A percentile compares a stretch with the other conserved stretches of the same genome.
Evolutionary conservation across 2,113 vertebrate genomes (phyloP).

Genomic region (Podarcis muralis): DNA sequence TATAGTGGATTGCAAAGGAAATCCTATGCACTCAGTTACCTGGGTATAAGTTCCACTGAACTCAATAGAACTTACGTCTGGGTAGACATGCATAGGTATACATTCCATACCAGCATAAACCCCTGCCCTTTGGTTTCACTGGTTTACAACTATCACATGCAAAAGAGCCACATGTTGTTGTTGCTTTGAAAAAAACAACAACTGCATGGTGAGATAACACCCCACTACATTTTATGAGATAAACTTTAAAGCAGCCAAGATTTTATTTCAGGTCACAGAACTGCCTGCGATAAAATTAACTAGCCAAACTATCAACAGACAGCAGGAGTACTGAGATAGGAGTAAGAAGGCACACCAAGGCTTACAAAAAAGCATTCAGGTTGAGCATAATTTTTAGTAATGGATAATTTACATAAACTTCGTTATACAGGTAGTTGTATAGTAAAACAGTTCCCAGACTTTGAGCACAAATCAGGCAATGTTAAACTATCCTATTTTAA

Average conservation of each 20-base stretch:
- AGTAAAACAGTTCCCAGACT: neutral
- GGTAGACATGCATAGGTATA: neutral
- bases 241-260: neutral
- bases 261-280: neutral
- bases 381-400: too few species aligned
- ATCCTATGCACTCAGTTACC: neutral
- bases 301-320: conserved; percentile 3
- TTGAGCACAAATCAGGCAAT: neutral
- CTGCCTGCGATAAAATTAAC: neutral
- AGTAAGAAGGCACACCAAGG: neutral
- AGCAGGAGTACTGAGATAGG: neutral
- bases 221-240: conserved; percentile 7
- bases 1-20: neutral
- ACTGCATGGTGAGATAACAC: conserved; percentile 5
- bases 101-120: neutral
- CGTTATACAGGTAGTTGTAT: neutral
- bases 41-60: neutral
- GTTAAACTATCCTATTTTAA: neutral
- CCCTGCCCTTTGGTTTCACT: neutral
- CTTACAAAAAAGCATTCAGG: neutral
- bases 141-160: neutral
- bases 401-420: neutral
- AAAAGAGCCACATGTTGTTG: neutral
- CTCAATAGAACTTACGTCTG: neutral
- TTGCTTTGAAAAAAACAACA: neutral